Base-by-base conservation (phyloP, 2,113 vertebrate genomes). In the Scophthalmus maximus region DNA sequence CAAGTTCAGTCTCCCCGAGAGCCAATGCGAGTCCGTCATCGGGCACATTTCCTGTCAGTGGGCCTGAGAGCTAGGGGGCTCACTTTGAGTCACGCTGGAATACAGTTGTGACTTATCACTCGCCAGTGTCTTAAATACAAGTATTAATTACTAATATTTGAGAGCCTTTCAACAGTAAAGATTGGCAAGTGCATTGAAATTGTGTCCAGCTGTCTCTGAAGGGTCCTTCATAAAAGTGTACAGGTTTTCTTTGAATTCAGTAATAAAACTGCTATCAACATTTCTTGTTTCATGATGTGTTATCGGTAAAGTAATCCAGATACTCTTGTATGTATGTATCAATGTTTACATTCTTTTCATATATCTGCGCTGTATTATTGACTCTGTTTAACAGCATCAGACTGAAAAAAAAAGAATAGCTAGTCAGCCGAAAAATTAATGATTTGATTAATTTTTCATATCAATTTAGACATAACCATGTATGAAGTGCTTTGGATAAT, bases 1-100 rank as follows among this genome's bases (percentile, higher is more conserved):
- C 12, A 59, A 72, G 69, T 78, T 81, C 60, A 68, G 27, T 36
- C 17, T 0, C 42, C 50, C 17, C 20, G 62, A 68, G 61, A 61
- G 29, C 42, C 55, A 34, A 10, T 29, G 27, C 36, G 25, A 66
- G 69, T 42, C 22, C 38, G 18, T 69, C 49, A 65, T 27, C 6
- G 14, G 36, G 18, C 58, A 0, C 5, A 9, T 73, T 34, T 60
- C 66, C 59, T 68, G 68, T 57, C 50, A 44, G 6, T 73, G 53
- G 38, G 26, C 36, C 53, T 27, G 1, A 7, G 2, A 44, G 63
- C 18, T n/a, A 55, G 51, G 47, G 42, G 5, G 14, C 40, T 64
- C 20, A 38, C 62, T 77, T 53, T n/a, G 29, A 51, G 18, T 65
- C 32, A 51, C 15, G 32, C 1, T 6, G 12, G 12, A n/a, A 69